Evolutionary conservation across 2,797 vertebrate genomes (phyloP), one percentile per base, ranked within the genome.

Genomic region (Gallinago stenura): DNA sequence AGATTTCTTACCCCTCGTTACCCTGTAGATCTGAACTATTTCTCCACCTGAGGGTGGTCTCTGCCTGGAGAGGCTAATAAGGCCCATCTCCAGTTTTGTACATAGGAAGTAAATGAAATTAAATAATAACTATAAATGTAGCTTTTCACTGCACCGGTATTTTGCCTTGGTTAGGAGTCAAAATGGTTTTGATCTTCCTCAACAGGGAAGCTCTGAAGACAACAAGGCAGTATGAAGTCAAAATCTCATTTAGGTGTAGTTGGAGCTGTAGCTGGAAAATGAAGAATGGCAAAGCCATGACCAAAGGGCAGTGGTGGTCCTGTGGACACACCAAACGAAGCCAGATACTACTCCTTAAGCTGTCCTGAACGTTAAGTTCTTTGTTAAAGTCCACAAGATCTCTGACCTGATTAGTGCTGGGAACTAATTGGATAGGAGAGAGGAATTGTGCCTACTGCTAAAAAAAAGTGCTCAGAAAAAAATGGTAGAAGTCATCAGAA

Each of bases 131-230:
- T 43, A 54, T 15, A 66, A 66, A 51, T 25, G 45, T 53, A 46
- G 25, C 56, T n/a, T 61, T 84, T 46, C 58, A 54, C 24, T 0
- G 0, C 10, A 1, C 41, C 2, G 2, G 28, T 50, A 25, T 30
- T 76, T 90, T 84, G 33, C 53, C 58, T 76, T 79, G 50, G 28
- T 82, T 81, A 90, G 53, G 19, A 41, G 14, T 53, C 53, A 64
- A 17, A 83, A 81, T 61, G 22, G 24, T 80, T 91, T 83, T 66
- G 24, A 17, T 72, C 48, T 35, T 26, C 8, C 35, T 88, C 24
- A 24, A 15, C 25, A 48, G 51, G 24, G 8, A 51, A 41, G 39
- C 56, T 65, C 20, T 17, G 73, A 26, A 54, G 75, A 24, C 24
- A 78, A 46, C 33, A 56, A 62, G 62, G 35, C 18, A 41, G 12